A percentile compares a stretch with the other conserved stretches of the same genome.
Conservation (phyloP, 37 sponge, comb jelly and placozoan genomes). For the Tethya wilhelma region DNA sequence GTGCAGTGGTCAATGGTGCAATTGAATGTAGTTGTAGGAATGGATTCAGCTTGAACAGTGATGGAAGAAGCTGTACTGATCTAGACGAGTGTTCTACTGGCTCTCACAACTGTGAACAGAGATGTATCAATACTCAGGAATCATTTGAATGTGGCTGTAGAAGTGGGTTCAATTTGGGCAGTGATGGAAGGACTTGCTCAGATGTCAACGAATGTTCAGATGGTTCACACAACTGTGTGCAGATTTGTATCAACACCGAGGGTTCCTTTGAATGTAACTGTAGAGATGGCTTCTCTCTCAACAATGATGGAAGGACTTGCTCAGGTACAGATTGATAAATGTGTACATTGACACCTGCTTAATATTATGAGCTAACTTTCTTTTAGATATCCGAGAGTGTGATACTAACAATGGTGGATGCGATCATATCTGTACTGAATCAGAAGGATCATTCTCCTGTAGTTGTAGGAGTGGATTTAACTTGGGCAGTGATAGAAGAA, state of each 20-base stretch:
- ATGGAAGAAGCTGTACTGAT: slow-evolving; percentile 10
- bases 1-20: neutral
- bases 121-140: slow-evolving; percentile 41
- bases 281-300: too few species aligned
- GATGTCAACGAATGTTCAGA: too few species aligned
- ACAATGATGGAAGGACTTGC: slow-evolving; percentile 4
- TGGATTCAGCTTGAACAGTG: slow-evolving; percentile 16
- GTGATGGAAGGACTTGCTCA: too few species aligned
- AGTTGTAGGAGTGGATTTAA: neutral
- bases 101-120: slow-evolving; percentile 19
- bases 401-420: slow-evolving; percentile 15
- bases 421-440: neutral
- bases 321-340: too few species aligned
- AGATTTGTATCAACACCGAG: too few species aligned
- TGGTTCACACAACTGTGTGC: too few species aligned
- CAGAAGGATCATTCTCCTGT: neutral
- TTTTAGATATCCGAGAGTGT: slow-evolving; percentile 7
- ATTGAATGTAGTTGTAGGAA: neutral
- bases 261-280: too few species aligned
- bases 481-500: too few species aligned
- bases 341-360: neutral
- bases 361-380: too few species aligned
- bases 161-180: slow-evolving; percentile 17
- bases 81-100: too few species aligned
- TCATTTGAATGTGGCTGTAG: slow-evolving; percentile 25